phyloP scores from a whole-genome alignment of 2,888 invertebrate genomes.

The Chromoteleia sp. region DNA sequence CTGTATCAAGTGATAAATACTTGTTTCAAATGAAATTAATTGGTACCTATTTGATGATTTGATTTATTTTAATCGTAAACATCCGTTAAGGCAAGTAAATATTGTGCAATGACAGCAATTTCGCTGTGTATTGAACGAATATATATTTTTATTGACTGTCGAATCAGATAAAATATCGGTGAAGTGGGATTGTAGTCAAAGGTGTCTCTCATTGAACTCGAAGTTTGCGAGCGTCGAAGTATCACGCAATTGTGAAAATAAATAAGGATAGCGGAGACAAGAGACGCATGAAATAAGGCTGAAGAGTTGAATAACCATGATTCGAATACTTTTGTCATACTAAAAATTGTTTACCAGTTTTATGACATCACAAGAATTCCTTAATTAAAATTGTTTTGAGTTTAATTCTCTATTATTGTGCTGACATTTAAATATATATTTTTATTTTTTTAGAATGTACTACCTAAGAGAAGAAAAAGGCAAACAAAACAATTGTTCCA shows the following conservation, averaged over 20 bases:
- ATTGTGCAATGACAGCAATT: slow-evolving; percentile 26
- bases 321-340: slow-evolving; percentile 30
- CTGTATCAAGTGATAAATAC: no score
- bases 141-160: slow-evolving; percentile 48
- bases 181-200: slow-evolving; percentile 33
- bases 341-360: background rate
- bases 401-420: no score
- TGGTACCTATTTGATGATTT: no score
- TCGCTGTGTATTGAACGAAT: slow-evolving; percentile 10
- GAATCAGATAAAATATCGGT: slow-evolving; percentile 48
- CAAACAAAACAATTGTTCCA: no score
- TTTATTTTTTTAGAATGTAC: no score
- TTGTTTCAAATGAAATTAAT: no score
- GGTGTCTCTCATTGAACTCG: slow-evolving; percentile 28
- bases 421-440: no score
- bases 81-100: slow-evolving; percentile 30
- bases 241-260: slow-evolving; percentile 53
- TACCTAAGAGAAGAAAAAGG: no score
- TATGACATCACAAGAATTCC: slow-evolving; percentile 12
- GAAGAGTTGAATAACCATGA: slow-evolving; percentile 42
- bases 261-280: slow-evolving; percentile 47
- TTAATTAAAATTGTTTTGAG: background rate
- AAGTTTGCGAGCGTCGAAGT: slow-evolving; percentile 30
- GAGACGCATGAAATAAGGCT: slow-evolving; percentile 47
- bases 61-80: slow-evolving; percentile 1